Conservation (phyloP, 2,113 vertebrate species). For the Cebidichthys violaceus region DNA sequence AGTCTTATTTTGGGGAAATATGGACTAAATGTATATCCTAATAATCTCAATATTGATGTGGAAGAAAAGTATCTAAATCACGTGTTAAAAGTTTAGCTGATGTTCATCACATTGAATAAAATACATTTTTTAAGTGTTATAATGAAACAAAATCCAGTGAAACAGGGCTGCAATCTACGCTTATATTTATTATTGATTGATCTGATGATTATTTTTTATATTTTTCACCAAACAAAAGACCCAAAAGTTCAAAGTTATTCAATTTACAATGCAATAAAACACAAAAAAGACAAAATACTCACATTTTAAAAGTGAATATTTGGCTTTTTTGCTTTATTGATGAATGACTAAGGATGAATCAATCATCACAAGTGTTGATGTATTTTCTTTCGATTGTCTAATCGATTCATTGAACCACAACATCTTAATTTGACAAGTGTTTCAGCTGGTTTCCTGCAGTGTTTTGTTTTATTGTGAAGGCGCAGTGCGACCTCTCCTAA, state of each 20-base stretch:
- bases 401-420: background rate
- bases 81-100: background rate
- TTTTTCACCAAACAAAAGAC: background rate
- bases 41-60: background rate
- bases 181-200: background rate
- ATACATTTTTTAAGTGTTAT: background rate
- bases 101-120: background rate
- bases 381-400: background rate
- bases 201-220: background rate
- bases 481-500: background rate
- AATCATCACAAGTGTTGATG: background rate
- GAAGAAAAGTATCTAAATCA: background rate
- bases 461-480: slow-evolving; percentile 14
- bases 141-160: background rate
- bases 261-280: background rate
- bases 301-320: background rate
- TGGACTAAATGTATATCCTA: too few species aligned
- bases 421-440: background rate
- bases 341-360: background rate
- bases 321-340: background rate
- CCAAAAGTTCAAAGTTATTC: background rate
- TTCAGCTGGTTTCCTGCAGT: background rate
- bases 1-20: too few species aligned
- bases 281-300: background rate
- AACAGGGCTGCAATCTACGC: background rate